Evolutionary conservation across 2,113 vertebrate genomes (phyloP).

Genomic region (Python bivittatus): DNA sequence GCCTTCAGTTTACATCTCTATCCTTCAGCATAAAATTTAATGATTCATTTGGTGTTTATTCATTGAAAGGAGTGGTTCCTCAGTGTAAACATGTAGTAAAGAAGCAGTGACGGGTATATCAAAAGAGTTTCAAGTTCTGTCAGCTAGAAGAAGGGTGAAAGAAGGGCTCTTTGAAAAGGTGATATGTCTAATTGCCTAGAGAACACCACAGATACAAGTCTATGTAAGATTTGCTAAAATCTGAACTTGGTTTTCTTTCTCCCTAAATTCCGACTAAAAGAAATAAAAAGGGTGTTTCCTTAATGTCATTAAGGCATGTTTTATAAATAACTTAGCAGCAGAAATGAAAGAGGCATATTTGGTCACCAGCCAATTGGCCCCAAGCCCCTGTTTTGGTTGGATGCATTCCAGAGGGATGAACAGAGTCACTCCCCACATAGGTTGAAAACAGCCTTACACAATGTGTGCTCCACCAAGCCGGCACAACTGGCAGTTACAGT

Average conservation of each 20-base stretch:
- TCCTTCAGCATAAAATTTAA: background rate
- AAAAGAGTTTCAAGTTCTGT: background rate
- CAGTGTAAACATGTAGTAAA: background rate
- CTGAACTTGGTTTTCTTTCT: background rate
- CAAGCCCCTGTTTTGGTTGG: conserved; percentile 40
- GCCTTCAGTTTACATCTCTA: background rate
- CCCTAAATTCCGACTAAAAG: background rate
- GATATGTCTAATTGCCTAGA: no score
- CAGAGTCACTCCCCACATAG: background rate
- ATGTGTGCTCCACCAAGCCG: background rate
- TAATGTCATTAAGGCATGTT: conserved; percentile 18
- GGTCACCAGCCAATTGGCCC: background rate
- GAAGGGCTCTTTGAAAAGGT: background rate
- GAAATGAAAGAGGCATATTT: conserved; percentile 29
- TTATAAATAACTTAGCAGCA: conserved; percentile 50
- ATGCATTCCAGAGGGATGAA: conserved; percentile 42
- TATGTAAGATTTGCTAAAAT: background rate
- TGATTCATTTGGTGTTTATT: background rate
- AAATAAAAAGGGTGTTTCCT: conserved; percentile 14
- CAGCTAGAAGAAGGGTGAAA: background rate
- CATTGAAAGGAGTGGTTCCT: background rate
- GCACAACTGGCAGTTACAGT: background rate
- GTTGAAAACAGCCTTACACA: conserved; percentile 26
- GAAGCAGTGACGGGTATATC: background rate
- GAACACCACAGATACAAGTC: background rate